Evolutionary conservation across 1,140 invertebrate genomes (phyloP).

Genomic region (Acromyrmex heyeri): DNA sequence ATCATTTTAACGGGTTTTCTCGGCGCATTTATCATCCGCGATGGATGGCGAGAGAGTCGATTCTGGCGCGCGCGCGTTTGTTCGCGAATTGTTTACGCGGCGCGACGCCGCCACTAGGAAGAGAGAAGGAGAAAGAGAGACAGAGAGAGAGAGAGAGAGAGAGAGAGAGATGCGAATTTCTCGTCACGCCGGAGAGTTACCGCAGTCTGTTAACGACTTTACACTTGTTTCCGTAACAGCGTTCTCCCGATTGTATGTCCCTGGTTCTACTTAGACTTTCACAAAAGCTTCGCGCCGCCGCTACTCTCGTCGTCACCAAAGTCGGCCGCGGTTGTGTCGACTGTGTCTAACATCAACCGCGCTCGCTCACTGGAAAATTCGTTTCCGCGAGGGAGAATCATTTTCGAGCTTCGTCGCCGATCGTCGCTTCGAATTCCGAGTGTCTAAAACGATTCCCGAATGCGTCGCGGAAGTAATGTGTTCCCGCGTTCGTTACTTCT

Average conservation of each 20-base stretch:
- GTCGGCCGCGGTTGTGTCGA: constrained; percentile 41
- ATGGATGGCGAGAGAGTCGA: constrained; percentile 59
- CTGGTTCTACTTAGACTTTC: constrained; percentile 51
- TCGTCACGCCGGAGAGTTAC: constrained; percentile 58
- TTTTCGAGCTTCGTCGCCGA: constrained; percentile 37
- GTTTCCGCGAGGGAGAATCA: constrained; percentile 52
- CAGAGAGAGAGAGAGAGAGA: constrained; percentile 4
- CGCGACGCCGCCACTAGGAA: constrained; percentile 32
- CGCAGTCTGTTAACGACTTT: constrained; percentile 68
- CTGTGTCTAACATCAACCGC: constrained; percentile 58
- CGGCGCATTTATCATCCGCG: constrained; percentile 62
- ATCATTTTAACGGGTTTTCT: constrained; percentile 63
- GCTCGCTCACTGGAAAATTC: constrained; percentile 55
- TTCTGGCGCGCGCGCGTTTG: constrained; percentile 52
- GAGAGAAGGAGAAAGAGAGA: background rate
- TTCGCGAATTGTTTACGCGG: constrained; percentile 65
- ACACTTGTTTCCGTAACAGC: constrained; percentile 65
- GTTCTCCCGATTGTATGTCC: constrained; percentile 47
- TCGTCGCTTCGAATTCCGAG: constrained; percentile 34
- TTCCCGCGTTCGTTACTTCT: constrained; percentile 7
- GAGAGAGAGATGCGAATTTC: constrained; percentile 38
- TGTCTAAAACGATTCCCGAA: background rate
- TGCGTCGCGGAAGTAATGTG: background rate
- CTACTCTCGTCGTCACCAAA: constrained; percentile 39
- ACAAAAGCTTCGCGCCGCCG: constrained; percentile 48